Percentiles rank a stretch among this genome's conserved stretches.
Conservation (phyloP, 2,113 vertebrate genomes). For the Trematomus loennbergii region DNA sequence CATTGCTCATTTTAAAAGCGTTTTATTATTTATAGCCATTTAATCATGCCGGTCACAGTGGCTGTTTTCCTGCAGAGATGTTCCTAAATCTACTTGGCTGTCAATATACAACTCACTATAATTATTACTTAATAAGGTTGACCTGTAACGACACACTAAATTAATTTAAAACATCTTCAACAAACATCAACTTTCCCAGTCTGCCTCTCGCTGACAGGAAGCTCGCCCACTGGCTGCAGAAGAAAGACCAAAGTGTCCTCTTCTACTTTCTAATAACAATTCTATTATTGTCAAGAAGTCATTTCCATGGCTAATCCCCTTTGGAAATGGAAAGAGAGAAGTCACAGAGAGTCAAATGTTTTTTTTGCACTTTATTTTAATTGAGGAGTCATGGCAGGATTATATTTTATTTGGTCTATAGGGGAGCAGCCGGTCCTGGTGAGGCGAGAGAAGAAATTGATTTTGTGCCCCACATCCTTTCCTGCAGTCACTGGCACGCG, state of each 20-base stretch:
- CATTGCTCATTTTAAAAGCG: background rate
- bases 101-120: slow-evolving; percentile 9
- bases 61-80: background rate
- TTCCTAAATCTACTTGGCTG: slow-evolving; percentile 16
- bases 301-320: slow-evolving; percentile 67
- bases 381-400: slow-evolving; percentile 78
- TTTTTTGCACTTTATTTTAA: slow-evolving; percentile 70
- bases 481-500: slow-evolving; percentile 53
- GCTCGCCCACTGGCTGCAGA: slow-evolving; percentile 8
- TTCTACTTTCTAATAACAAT: slow-evolving; percentile 23
- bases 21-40: slow-evolving; percentile 30
- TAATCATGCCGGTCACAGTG: background rate
- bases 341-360: slow-evolving; percentile 51
- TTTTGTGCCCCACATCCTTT: slow-evolving; percentile 71
- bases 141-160: slow-evolving; percentile 9
- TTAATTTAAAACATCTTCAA: slow-evolving; percentile 18
- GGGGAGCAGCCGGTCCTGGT: slow-evolving; percentile 60
- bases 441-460: slow-evolving; percentile 76
- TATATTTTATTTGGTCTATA: slow-evolving; percentile 65
- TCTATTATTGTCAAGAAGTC: slow-evolving; percentile 60
- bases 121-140: slow-evolving; percentile 20
- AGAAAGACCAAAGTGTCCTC: slow-evolving; percentile 2
- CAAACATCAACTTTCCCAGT: background rate
- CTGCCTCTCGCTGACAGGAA: slow-evolving; percentile 5
- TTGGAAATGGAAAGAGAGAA: slow-evolving; percentile 54